Percentiles rank a stretch among this genome's conserved stretches.
Evolutionary conservation across 2,797 vertebrate genomes (phyloP).

Genomic region (Tragopan temminckii): DNA sequence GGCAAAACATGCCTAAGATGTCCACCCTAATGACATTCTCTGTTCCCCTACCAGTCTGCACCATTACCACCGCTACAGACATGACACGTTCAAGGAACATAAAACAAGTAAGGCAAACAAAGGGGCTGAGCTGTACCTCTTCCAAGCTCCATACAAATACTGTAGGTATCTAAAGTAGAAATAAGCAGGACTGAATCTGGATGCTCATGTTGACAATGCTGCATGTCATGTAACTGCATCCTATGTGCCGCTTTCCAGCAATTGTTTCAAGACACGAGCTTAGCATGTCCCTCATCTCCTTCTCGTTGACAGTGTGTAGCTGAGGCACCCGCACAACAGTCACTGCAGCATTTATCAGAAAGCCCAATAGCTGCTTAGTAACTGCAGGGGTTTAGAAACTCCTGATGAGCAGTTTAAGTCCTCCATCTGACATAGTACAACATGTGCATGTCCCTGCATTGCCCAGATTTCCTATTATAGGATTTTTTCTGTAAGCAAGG

Average conservation of each 20-base stretch:
- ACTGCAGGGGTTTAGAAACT: constrained; percentile 1
- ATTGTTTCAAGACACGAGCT: neutral
- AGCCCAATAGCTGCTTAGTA: neutral
- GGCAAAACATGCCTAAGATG: neutral
- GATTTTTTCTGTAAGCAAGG: neutral
- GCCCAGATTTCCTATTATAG: neutral
- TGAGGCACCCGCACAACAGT: neutral
- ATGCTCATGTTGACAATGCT: neutral
- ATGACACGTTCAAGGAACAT: neutral
- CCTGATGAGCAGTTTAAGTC: neutral
- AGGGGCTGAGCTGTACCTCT: neutral
- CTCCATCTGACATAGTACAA: neutral
- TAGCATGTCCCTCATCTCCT: neutral
- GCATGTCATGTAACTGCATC: neutral
- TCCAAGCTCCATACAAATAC: neutral
- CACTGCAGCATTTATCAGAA: neutral
- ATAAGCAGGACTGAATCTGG: neutral
- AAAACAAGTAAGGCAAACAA: neutral
- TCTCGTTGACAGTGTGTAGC: neutral
- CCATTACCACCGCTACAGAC: neutral
- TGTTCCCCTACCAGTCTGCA: neutral
- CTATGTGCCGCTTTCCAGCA: neutral
- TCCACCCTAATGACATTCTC: neutral
- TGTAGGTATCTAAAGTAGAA: neutral
- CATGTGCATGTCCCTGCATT: neutral